Evolutionary conservation across 2,888 invertebrate genomes (phyloP).

Genomic region (Eupithecia tripunctaria): DNA sequence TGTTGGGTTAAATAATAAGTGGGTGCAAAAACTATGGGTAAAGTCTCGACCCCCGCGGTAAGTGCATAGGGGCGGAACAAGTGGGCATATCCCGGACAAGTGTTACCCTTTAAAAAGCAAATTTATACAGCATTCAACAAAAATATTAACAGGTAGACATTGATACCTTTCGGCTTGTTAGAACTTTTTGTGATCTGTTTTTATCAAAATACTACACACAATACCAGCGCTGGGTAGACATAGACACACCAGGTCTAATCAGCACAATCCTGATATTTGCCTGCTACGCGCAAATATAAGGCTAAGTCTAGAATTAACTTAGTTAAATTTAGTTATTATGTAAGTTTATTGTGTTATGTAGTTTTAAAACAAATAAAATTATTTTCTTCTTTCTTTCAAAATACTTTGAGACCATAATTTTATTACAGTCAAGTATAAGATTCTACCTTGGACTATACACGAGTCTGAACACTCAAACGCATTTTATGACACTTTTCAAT

Average conservation of each 20-base stretch:
- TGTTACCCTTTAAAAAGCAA: constrained; percentile 42
- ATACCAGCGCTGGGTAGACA: no score
- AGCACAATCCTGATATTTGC: no score
- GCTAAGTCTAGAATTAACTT: no score
- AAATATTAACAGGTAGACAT: constrained; percentile 11
- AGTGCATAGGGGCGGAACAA: constrained; percentile 84
- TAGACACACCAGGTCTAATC: no score
- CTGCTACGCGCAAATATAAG: no score
- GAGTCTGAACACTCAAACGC: no score
- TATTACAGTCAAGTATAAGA: neutral
- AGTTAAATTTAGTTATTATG: no score
- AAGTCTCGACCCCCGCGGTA: constrained; percentile 70
- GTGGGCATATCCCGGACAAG: constrained; percentile 57
- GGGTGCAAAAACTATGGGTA: constrained; percentile 78
- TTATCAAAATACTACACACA: neutral
- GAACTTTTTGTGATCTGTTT: neutral
- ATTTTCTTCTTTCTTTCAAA: no score
- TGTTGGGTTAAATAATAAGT: constrained; percentile 61
- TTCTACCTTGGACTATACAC: neutral
- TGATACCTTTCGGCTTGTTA: neutral
- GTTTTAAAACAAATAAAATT: no score
- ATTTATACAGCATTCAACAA: constrained; percentile 17
- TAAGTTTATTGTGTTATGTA: no score
- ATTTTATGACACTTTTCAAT: neutral
- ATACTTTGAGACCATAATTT: neutral